Evolutionary conservation across 2,888 invertebrate genomes (phyloP).

Genomic region (Sminthurinus aureus): DNA sequence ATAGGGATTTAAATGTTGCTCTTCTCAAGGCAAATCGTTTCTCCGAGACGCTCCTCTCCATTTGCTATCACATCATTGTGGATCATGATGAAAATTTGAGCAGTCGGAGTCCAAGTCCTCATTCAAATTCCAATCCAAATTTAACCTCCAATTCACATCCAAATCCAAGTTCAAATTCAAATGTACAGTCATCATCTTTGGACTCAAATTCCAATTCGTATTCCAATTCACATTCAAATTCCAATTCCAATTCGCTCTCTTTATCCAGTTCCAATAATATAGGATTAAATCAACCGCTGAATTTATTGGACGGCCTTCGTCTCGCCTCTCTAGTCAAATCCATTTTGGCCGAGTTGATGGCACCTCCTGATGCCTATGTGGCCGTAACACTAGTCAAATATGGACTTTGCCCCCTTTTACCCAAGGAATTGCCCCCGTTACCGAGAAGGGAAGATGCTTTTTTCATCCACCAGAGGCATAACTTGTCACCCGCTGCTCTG

Average conservation of each 20-base stretch:
- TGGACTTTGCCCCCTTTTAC: slow-evolving; percentile 57
- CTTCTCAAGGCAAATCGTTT: slow-evolving; percentile 55
- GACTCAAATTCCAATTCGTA: no score
- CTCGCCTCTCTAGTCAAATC: slow-evolving; percentile 54
- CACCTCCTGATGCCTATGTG: slow-evolving; percentile 59
- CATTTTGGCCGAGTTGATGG: slow-evolving; percentile 58
- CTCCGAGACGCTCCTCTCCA: slow-evolving; percentile 52
- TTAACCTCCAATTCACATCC: no score
- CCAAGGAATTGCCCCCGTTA: slow-evolving; percentile 56
- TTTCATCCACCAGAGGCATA: slow-evolving; percentile 42
- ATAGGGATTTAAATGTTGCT: slow-evolving; percentile 55
- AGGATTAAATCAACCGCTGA: slow-evolving; percentile 14
- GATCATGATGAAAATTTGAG: slow-evolving; percentile 16
- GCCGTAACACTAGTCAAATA: slow-evolving; percentile 54
- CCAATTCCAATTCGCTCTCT: no score
- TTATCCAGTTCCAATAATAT: no score
- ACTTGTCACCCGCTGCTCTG: background rate
- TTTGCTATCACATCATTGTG: slow-evolving; percentile 56
- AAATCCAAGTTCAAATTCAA: no score
- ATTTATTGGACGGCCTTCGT: slow-evolving; percentile 41
- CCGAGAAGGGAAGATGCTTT: slow-evolving; percentile 53
- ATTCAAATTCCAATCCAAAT: no score
- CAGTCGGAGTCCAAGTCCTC: no score
- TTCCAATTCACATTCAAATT: no score
- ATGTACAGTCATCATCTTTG: no score